phyloP scores from a whole-genome alignment of 2,113 vertebrate species.

The Cyanocitta stelleri region DNA sequence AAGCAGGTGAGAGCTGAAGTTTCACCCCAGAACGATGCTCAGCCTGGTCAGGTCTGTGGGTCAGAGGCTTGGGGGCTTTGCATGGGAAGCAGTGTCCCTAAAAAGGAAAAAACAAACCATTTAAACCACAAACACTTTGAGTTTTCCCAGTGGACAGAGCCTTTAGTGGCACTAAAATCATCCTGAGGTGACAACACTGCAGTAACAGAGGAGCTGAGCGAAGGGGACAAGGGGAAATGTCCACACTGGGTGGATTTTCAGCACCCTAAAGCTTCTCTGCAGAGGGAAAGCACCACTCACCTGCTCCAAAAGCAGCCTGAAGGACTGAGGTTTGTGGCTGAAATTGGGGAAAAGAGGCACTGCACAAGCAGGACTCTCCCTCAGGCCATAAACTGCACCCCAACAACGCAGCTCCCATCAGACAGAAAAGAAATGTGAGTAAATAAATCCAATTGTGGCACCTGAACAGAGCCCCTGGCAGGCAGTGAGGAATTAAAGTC shows the following conservation, averaged over 20 bases:
- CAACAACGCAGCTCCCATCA: background rate
- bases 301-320: background rate
- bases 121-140: too few species aligned
- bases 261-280: background rate
- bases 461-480: too few species aligned
- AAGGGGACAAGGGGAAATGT: background rate
- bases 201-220: background rate
- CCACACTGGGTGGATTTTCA: background rate
- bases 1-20: background rate
- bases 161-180: background rate
- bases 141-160: background rate
- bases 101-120: background rate
- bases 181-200: background rate
- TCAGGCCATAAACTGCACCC: background rate
- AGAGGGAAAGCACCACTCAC: background rate
- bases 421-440: accelerated
- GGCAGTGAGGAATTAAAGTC: background rate
- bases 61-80: background rate
- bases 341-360: background rate
- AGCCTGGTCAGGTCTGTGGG: background rate
- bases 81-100: background rate
- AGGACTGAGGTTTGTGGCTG: background rate
- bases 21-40: accelerated
- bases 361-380: background rate
- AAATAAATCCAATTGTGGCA: background rate